A percentile compares a stretch with the other conserved stretches of the same genome.
Evolutionary conservation across 2,888 invertebrate genomes (phyloP).

Genomic region (Tetranychus piercei): DNA sequence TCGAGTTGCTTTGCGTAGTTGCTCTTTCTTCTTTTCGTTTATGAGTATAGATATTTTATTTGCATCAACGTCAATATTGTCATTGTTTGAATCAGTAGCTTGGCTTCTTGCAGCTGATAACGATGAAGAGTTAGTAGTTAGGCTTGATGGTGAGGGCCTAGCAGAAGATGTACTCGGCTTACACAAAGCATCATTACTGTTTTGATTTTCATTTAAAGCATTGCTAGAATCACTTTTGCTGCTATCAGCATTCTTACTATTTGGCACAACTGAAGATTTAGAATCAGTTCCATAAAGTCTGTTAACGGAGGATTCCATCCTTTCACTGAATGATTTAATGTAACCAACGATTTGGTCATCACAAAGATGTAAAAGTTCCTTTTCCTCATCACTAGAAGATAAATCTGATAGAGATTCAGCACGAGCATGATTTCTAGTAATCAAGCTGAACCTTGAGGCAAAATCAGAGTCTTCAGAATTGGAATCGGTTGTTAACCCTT

Average conservation of each 20-base stretch:
- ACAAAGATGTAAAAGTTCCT: neutral
- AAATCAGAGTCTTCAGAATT: conserved; percentile 29
- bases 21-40: conserved; percentile 18
- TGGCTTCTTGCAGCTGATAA: neutral
- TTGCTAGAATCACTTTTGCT: neutral
- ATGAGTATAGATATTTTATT: conserved; percentile 17
- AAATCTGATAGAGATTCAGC: neutral
- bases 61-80: neutral
- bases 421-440: neutral
- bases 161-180: neutral
- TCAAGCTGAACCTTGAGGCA: neutral
- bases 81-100: neutral
- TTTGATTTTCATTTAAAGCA: neutral
- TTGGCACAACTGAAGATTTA: neutral
- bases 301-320: conserved; percentile 1
- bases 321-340: conserved; percentile 4
- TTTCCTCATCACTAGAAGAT: conserved; percentile 21
- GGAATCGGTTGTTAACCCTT: conserved; percentile 41
- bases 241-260: neutral
- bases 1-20: conserved; percentile 14
- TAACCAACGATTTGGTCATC: neutral
- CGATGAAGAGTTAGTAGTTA: neutral
- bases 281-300: neutral
- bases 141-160: neutral
- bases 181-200: neutral